Conservation (phyloP, 2,797 vertebrate genomes). For the Alexandromys oeconomus region DNA sequence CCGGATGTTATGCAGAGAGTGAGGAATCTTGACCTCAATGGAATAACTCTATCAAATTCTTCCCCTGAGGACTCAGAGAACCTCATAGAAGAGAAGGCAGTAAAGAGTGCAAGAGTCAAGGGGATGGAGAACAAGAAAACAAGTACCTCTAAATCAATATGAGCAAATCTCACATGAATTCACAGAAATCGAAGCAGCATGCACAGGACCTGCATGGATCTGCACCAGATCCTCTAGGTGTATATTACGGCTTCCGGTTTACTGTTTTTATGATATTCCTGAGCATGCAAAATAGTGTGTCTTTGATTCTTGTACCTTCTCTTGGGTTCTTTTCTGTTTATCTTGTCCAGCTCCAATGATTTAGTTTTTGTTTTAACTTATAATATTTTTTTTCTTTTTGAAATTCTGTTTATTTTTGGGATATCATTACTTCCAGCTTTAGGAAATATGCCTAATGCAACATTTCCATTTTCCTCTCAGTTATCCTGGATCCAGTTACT, state of each 20-base stretch:
- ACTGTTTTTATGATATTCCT: not conserved
- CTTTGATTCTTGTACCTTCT: not conserved
- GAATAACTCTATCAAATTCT: not conserved
- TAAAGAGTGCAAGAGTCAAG: not conserved
- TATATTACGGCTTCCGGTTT: not conserved
- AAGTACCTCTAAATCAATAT: not conserved
- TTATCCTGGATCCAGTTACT: conserved; percentile 2
- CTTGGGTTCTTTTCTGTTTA: not conserved
- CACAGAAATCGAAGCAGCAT: not conserved
- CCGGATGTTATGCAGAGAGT: not conserved
- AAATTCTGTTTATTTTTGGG: conserved; percentile 21
- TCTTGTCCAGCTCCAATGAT: not conserved
- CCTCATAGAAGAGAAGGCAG: not conserved
- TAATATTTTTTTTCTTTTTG: not conserved
- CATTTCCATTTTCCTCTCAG: not conserved
- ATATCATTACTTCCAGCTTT: conserved; percentile 39
- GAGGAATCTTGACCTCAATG: not conserved
- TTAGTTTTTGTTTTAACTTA: not conserved
- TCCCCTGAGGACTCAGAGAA: not conserved
- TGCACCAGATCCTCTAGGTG: not conserved
- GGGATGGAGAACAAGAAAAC: not conserved
- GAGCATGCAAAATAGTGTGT: not conserved
- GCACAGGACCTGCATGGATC: not conserved
- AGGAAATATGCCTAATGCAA: not conserved
- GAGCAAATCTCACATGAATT: not conserved